Evolutionary conservation across 2,888 invertebrate species (phyloP).

Genomic region (Tenthredo mesomela): DNA sequence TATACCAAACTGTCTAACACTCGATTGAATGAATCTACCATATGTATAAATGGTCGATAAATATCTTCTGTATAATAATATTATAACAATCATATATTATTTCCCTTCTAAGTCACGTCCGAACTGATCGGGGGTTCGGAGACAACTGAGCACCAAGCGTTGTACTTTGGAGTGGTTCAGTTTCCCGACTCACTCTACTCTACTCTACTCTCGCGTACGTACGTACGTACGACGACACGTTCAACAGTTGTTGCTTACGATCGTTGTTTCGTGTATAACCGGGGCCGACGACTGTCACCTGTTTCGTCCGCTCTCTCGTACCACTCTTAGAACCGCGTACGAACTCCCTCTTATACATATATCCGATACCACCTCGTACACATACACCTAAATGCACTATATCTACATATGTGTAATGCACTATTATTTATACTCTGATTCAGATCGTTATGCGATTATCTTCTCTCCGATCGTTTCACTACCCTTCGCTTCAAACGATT

Average conservation of each 20-base stretch:
- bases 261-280: slow-evolving; percentile 1
- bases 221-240: slow-evolving; percentile 1
- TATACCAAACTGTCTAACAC: slow-evolving; percentile 17
- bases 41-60: neutral
- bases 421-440: neutral
- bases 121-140: slow-evolving; percentile 75
- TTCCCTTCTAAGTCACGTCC: slow-evolving; percentile 66
- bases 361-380: neutral
- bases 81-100: neutral
- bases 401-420: neutral
- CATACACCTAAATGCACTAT: neutral
- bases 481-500: neutral
- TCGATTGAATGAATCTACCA: neutral
- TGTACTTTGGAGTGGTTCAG: slow-evolving; percentile 46
- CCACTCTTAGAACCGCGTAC: neutral
- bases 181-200: slow-evolving; percentile 39
- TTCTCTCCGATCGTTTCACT: neutral
- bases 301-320: slow-evolving; percentile 25
- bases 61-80: neutral
- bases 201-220: neutral
- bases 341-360: neutral
- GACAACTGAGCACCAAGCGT: slow-evolving; percentile 70
- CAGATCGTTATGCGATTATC: neutral
- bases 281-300: slow-evolving; percentile 39
- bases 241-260: slow-evolving; percentile 5